Evolutionary conservation across 2,888 invertebrate species (phyloP), one percentile per base, ranked within the genome.

Genomic region (Cephus runcator): DNA sequence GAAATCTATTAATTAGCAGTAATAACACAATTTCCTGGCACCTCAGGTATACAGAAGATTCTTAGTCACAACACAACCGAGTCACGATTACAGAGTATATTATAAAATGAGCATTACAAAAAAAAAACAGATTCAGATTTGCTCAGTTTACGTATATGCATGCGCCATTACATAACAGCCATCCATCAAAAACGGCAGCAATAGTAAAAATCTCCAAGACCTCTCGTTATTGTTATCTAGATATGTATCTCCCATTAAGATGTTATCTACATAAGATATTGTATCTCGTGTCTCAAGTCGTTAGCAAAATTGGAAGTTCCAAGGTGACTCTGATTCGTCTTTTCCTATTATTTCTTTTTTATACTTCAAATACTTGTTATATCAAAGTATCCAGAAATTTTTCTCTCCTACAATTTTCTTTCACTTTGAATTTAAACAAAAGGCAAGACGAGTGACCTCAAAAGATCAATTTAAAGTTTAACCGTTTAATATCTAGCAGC

Each of bases 401-500:
- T 15, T 40, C 1, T 23, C 56, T 56, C 23, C 56, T 23, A 23
- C 9, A 56, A 56, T 56, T 56, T 56, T 23, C 56, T 23, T 56
- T 9, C 1, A 56, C 56, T 23, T 23, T 56, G 23, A 56, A 56
- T 56, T 23, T 56, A 23, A 9, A 2, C 56, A 56, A 56, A 56
- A 56, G 56, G 56, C 56, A 6, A 56, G 23, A 2, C 56, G 56
- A 56, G 56, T 56, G 56, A 56, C 56, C 56, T 56, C 23, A 3
- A 71, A 34, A 31, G 71, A 31, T 71, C 31, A 71, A 71, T 71
- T 71, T 71, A 71, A 71, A 71, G 9, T 71, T 71, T 71, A 23
- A 71, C 12, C 31, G 12, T 3, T n/a, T 34, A 71, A 71, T 71
- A 6, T 31, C 12, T 2, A 34, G 33, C 71, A 34, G 33, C 69